Evolutionary conservation across 2,113 vertebrate genomes (phyloP), one percentile per base, ranked within the genome.

Genomic region (Sturnus vulgaris): DNA sequence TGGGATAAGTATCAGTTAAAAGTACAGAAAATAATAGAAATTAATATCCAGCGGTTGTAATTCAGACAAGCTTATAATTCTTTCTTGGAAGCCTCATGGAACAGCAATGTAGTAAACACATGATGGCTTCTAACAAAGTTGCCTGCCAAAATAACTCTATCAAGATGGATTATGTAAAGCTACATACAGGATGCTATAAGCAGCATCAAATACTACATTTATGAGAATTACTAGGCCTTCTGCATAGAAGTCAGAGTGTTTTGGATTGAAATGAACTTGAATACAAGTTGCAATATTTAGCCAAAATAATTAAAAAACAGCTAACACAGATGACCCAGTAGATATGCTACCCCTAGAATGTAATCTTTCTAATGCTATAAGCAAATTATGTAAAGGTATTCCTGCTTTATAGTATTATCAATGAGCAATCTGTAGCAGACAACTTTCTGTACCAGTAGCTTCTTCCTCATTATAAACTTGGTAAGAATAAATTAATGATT

Each of bases 1-100:
- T 89, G 82, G 75, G n/a, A 85, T 86, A 96, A 94, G 31, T 94
- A 87, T 72, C 81, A 87, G 46, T 83, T 95, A 94, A 97, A 95
- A 95, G 37, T 86, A 78, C 80, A 93, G 68, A 88, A 86, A 93
- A 92, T 37, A 97, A 90, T 33, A 33, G 30, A 52, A 97, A 83
- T 91, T 93, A 95, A 95, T 92, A 92, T 95, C 69, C 82, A 89
- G 84, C 88, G 46, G 35, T 76, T 96, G 35, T 94, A 80, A 95
- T 79, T 94, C 88, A 95, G 46, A 93, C 69, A 95, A 94, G 89
- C 75, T 96, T 95, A n/a, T 86, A 94, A 89, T 46, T 69, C 18
- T 56, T 73, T 84, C 71, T 85, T 91, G 68, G 55, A 96, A 97
- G 95, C 18, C 28, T 92, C 65, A 90, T 69, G 57, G 89, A 96